These are phyloP conservation scores for Fissipunctia ypsillon DNA, from an alignment of 2,888 invertebrate species.

Conservation along the genomic window DNA sequence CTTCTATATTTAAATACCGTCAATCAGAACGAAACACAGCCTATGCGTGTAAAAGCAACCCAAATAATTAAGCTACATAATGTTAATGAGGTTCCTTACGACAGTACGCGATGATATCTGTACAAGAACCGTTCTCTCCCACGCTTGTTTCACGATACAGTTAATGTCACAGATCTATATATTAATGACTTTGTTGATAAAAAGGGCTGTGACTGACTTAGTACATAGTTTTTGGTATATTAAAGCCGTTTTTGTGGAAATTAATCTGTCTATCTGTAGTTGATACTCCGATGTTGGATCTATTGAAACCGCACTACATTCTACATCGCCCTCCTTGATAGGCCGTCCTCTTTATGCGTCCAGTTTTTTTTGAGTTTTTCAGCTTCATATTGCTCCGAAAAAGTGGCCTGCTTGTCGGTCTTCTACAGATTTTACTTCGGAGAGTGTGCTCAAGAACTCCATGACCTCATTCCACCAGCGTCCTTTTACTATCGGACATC, in stretches of 20 bases:
- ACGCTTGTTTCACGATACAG: conserved; percentile 44
- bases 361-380: not conserved
- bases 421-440: too few relatives aligned
- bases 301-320: not conserved
- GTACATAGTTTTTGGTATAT: conserved; percentile 16
- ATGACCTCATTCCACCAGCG: too few relatives aligned
- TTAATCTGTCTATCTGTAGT: not conserved
- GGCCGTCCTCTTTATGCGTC: too few relatives aligned
- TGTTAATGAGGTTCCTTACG: conserved; percentile 47
- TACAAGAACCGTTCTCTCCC: conserved; percentile 57
- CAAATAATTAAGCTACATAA: conserved; percentile 52
- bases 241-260: conserved; percentile 6
- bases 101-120: conserved; percentile 58
- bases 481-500: too few relatives aligned
- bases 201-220: conserved; percentile 26
- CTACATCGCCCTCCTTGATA: not conserved
- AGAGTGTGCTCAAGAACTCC: too few relatives aligned
- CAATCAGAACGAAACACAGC: not conserved
- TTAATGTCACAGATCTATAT: conserved; percentile 54
- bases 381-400: not conserved
- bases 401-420: too few relatives aligned
- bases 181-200: conserved; percentile 56
- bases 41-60: conserved; percentile 46
- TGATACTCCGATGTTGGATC: not conserved
- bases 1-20: conserved; percentile 6